Evolutionary conservation across 2,888 invertebrate species (phyloP).

Genomic region (Sclerodermus sp.): DNA sequence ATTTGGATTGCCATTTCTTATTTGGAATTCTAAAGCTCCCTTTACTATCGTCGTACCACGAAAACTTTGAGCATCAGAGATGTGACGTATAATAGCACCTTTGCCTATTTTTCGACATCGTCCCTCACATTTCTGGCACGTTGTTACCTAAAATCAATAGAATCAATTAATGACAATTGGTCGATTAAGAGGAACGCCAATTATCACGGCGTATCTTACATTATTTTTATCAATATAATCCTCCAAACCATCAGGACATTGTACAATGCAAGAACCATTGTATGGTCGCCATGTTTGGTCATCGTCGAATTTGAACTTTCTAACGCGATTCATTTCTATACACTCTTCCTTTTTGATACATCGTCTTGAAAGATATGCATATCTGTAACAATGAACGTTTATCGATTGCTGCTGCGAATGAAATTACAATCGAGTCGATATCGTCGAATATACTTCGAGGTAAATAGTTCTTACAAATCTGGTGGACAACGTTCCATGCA

Average conservation of each 20-base stretch:
- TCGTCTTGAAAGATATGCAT: conserved; percentile 63
- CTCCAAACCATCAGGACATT: conserved; percentile 67
- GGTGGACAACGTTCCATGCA: conserved; percentile 70
- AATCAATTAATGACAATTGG: background rate
- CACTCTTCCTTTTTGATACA: conserved; percentile 77
- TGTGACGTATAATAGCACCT: conserved; percentile 64
- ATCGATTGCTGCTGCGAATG: too few relatives aligned
- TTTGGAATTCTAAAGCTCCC: conserved; percentile 73
- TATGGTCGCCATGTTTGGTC: conserved; percentile 62
- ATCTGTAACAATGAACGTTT: conserved; percentile 49
- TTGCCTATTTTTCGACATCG: conserved; percentile 62
- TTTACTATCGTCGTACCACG: conserved; percentile 78
- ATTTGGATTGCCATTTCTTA: conserved; percentile 61
- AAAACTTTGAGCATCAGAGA: conserved; percentile 68
- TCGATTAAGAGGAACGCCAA: too few relatives aligned
- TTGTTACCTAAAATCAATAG: conserved; percentile 32
- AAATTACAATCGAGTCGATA: background rate
- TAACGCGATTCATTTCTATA: conserved; percentile 39
- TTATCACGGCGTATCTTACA: conserved; percentile 21
- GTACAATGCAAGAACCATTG: conserved; percentile 66
- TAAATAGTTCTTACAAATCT: conserved; percentile 62
- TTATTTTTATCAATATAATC: conserved; percentile 38
- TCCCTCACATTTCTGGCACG: conserved; percentile 36
- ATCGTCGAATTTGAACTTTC: conserved; percentile 33
- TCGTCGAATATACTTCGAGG: background rate